Conservation (phyloP, 2,888 invertebrate species). For the Yponomeuta sedellus region DNA sequence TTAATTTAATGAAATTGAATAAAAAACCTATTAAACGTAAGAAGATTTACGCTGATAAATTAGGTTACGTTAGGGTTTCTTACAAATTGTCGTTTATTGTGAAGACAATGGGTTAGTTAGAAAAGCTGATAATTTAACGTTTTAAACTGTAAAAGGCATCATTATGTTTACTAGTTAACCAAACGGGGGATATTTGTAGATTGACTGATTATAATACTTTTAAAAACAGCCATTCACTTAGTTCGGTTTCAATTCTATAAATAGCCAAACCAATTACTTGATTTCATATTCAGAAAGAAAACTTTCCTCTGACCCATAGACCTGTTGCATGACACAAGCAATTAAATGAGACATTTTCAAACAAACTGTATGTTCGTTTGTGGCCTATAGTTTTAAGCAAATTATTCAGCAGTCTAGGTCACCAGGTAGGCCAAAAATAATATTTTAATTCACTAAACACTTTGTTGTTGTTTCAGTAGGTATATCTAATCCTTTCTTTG, state of each 20-base stretch:
- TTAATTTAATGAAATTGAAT: too few species aligned
- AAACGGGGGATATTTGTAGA: too few species aligned
- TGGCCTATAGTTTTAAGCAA: neutral
- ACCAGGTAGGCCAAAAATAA: neutral
- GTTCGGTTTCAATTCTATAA: neutral
- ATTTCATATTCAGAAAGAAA: neutral
- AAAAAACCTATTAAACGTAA: too few species aligned
- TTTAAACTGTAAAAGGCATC: neutral
- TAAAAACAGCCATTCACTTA: neutral
- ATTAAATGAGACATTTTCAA: conserved; percentile 1
- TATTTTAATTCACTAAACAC: neutral
- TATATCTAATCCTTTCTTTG: too few species aligned
- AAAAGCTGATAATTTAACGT: neutral
- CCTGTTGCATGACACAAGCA: conserved; percentile 11
- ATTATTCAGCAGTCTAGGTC: neutral
- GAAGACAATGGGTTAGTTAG: neutral
- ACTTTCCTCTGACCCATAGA: neutral
- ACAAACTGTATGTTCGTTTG: conserved; percentile 57
- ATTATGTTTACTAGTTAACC: neutral
- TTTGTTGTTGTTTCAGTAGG: neutral
- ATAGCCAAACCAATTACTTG: neutral
- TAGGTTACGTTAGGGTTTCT: too few species aligned
- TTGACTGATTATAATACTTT: too few species aligned
- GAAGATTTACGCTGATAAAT: too few species aligned
- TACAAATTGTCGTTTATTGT: too few species aligned